Conservation (phyloP, 2,113 vertebrate genomes). For the Helogale parvula region DNA sequence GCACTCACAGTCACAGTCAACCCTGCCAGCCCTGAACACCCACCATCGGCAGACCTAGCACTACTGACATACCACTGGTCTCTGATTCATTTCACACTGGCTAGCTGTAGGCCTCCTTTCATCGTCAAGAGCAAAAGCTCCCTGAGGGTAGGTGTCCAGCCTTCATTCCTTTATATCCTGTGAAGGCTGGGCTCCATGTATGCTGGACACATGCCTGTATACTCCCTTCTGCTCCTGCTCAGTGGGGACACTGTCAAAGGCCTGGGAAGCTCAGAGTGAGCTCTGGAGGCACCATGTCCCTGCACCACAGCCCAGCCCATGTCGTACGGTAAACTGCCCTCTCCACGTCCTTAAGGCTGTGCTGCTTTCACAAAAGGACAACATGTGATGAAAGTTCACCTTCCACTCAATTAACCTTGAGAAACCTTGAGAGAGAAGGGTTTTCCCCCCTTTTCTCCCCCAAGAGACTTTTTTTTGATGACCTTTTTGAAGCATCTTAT, state of each 20-base stretch:
- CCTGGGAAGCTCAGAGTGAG: not conserved
- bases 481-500: conserved; percentile 82
- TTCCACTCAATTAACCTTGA: conserved; percentile 82
- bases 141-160: not conserved
- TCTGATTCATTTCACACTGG: not conserved
- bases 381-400: conserved; percentile 72
- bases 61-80: not conserved
- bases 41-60: not conserved
- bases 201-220: rapidly evolving
- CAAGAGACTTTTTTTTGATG: conserved; percentile 33
- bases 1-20: no score
- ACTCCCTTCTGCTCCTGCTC: not conserved
- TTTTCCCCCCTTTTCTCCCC: conserved; percentile 56
- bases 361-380: conserved; percentile 61
- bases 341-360: conserved; percentile 52
- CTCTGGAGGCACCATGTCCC: not conserved
- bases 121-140: not conserved
- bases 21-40: no score
- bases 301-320: not conserved
- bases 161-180: not conserved
- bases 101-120: not conserved
- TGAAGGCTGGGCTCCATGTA: not conserved
- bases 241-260: not conserved
- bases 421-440: conserved; percentile 77
- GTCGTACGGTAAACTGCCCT: conserved; percentile 36